Base-by-base conservation (phyloP, 2,888 invertebrate species). In the Camptogramma bilineatum region DNA sequence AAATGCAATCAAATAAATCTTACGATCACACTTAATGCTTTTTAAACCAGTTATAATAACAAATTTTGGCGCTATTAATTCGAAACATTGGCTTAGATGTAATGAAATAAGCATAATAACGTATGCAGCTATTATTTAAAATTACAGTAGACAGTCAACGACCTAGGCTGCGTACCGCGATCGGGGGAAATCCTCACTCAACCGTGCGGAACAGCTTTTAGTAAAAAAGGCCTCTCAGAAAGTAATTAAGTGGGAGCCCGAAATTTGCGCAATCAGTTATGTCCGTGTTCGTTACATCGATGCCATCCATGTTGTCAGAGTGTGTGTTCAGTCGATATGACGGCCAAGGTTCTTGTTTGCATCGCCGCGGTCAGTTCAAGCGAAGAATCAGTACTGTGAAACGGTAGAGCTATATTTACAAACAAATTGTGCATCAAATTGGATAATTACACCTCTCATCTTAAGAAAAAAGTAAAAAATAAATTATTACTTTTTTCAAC, bases 181-280 rank as follows among this genome's bases (percentile, higher is more conserved):
- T 74, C 76, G 73, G 74, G 82, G 81, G 77, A 83, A 84, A 80
- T 77, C 84, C 85, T 77, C 77, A 80, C 39, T 63, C 77, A 79
- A 60, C 81, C 79, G 77, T 81, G 83, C 83, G 77, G 74, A 77
- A 81, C 73, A 70, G 66, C 66, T 69, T 65, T 69, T 68, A 59
- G 73, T 73, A 78, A 78, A 78, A 73, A 75, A 73, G 64, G 59
- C 46, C 61, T 59, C 63, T 59, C 64, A 66, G 73, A 78, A 77
- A 73, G 67, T 61, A 70, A 69, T 61, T 53, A 73, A 74, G 73
- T 71, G 58, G 54, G 62, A 63, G 50, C 68, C 67, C 51, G 64
- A 62, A 60, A 62, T 54, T n/a, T 52, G 47, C 42, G 18, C 47
- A 17, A 24, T 13, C 24, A 31, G 56, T 62, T n/a, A n/a, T n/a